These are phyloP conservation scores for Branchinecta lindahli DNA, from an alignment of 1,140 invertebrate genomes.

Conservation along the genomic window DNA sequence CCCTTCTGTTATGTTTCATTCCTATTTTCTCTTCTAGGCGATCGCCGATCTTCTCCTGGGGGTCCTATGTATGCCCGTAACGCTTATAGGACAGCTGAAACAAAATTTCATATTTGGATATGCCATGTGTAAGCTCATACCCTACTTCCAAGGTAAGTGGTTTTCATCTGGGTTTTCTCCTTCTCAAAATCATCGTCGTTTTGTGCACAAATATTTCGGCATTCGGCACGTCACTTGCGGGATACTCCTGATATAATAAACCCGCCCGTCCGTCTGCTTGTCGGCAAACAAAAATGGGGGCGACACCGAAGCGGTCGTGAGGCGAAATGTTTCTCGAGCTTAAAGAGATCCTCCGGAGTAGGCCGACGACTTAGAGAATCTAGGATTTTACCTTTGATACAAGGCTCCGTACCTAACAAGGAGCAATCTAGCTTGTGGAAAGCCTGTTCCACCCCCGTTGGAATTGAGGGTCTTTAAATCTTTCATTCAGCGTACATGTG, in stretches of 20 bases:
- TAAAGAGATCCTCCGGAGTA: no score
- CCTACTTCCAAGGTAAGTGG: constrained; percentile 44
- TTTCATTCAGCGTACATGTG: no score
- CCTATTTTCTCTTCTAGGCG: constrained; percentile 34
- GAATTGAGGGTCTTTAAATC: no score
- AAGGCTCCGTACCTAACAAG: no score
- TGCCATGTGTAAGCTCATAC: constrained; percentile 42
- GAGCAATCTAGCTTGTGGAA: no score
- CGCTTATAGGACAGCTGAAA: constrained; percentile 41
- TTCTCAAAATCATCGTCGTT: not conserved
- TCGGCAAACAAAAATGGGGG: no score
- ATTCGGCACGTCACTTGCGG: not conserved
- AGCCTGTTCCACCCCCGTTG: no score
- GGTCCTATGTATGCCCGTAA: constrained; percentile 47
- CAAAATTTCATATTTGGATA: constrained; percentile 45
- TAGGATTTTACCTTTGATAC: no score
- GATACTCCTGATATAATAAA: not conserved
- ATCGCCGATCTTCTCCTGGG: constrained; percentile 42
- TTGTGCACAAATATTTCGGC: not conserved
- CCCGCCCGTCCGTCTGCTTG: not conserved
- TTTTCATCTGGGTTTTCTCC: not conserved
- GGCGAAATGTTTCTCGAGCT: no score
- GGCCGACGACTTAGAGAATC: no score
- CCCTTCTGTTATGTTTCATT: constrained; percentile 15
- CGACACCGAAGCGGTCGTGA: no score